Percentiles rank a stretch among this genome's conserved stretches.
phyloP scores from a whole-genome alignment of 2,113 vertebrate species.

The Tachycineta bicolor region DNA sequence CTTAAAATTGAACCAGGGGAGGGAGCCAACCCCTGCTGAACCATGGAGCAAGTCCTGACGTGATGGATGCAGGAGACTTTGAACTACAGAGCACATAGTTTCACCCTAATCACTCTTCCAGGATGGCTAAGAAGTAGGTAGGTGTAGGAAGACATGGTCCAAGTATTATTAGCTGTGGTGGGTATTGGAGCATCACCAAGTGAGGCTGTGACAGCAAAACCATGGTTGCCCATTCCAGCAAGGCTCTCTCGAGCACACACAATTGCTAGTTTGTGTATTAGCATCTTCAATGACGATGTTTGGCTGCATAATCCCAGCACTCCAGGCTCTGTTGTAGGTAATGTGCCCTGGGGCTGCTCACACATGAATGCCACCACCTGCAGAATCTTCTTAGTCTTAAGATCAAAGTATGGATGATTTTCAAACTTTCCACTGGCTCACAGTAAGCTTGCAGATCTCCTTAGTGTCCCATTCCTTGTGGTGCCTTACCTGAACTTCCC shows the following conservation, averaged over 20 bases:
- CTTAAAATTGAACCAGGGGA: not conserved
- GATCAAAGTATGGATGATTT: not conserved
- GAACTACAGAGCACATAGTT: not conserved
- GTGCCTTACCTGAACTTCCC: not conserved
- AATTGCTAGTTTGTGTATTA: not conserved
- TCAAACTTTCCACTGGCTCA: not conserved
- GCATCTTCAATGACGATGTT: not conserved
- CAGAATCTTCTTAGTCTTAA: not conserved
- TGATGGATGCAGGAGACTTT: not conserved
- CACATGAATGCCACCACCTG: not conserved
- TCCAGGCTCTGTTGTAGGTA: not conserved
- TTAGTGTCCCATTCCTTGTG: rapidly evolving
- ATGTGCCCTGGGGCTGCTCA: not conserved
- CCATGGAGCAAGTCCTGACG: not conserved
- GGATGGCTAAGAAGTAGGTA: not conserved
- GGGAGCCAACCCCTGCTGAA: not conserved
- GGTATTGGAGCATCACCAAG: not conserved
- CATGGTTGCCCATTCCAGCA: not conserved
- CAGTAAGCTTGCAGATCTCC: not conserved
- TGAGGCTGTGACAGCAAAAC: not conserved
- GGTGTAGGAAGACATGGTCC: not conserved
- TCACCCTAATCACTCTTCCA: not conserved
- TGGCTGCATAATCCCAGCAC: rapidly evolving
- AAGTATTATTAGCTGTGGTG: not conserved
- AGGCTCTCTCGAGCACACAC: rapidly evolving